A percentile compares a stretch with the other conserved stretches of the same genome.
These are phyloP conservation scores for Phengaris arion DNA, from an alignment of 2,888 invertebrate species.

Conservation along the genomic window DNA sequence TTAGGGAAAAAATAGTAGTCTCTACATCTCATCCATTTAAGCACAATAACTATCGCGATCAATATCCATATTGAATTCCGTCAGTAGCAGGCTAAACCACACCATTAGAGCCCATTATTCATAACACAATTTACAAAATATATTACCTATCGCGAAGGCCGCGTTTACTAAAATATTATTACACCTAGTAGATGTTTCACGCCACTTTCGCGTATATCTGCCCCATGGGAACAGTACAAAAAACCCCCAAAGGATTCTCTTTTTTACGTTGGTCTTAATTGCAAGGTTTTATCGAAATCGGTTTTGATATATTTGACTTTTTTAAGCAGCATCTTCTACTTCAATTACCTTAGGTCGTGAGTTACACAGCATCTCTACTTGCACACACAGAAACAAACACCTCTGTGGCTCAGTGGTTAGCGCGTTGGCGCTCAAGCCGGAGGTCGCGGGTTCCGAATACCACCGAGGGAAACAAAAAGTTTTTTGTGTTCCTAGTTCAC, in stretches of 20 bases:
- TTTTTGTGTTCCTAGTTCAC: too few species aligned
- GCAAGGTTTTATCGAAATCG: background rate
- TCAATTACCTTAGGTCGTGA: too few species aligned
- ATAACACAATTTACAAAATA: constrained; percentile 12
- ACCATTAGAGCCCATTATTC: constrained; percentile 6
- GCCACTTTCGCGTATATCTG: background rate
- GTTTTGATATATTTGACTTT: background rate
- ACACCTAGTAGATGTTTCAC: background rate
- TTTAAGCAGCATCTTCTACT: background rate
- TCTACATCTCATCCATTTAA: background rate
- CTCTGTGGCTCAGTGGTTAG: too few species aligned
- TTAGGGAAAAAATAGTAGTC: background rate
- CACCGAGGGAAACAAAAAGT: too few species aligned
- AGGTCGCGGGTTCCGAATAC: too few species aligned
- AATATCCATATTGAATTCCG: background rate
- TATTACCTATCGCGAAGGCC: background rate
- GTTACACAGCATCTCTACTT: too few species aligned
- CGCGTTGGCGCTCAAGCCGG: too few species aligned
- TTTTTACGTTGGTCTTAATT: background rate
- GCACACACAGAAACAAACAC: too few species aligned
- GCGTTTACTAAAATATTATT: background rate
- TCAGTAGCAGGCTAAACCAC: background rate
- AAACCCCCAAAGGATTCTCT: background rate
- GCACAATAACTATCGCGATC: background rate
- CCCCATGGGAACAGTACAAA: background rate